Percentiles rank a stretch among this genome's conserved stretches.
Evolutionary conservation across 92 coral and sea anemone species (phyloP).

Genomic region (Epizoanthus fatuus): DNA sequence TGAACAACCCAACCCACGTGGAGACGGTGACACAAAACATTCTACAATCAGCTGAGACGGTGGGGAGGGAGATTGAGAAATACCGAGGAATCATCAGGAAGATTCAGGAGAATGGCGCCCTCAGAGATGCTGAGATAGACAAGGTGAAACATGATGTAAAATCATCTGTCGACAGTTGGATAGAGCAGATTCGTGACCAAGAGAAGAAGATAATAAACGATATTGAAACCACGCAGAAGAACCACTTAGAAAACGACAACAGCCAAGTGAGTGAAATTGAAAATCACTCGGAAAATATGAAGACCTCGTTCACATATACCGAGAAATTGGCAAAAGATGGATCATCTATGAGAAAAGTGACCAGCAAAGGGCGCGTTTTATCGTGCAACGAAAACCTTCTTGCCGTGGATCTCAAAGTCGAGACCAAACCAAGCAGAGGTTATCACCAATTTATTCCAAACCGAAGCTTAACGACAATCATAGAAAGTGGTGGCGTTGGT

Average conservation of each 20-base stretch:
- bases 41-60: background rate
- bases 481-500: slow-evolving; percentile 36
- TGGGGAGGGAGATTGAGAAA: slow-evolving; percentile 5
- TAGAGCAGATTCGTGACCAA: slow-evolving; percentile 9
- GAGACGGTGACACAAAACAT: background rate
- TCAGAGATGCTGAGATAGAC: slow-evolving; percentile 10
- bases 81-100: background rate
- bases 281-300: slow-evolving; percentile 23
- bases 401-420: background rate
- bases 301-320: background rate
- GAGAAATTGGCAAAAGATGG: slow-evolving; percentile 8
- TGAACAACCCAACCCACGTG: background rate
- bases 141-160: slow-evolving; percentile 24
- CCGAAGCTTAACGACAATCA: background rate
- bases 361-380: background rate
- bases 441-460: slow-evolving; percentile 43
- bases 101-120: background rate
- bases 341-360: background rate
- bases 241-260: slow-evolving; percentile 19
- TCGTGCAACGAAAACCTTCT: background rate
- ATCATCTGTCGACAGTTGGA: slow-evolving; percentile 10
- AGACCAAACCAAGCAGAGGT: slow-evolving; percentile 36
- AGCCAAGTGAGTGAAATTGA: slow-evolving; percentile 22
- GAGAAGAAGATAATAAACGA: slow-evolving; percentile 33
- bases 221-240: slow-evolving; percentile 29